phyloP scores from a whole-genome alignment of 2,113 vertebrate species.

The Nothoprocta pentlandii region DNA sequence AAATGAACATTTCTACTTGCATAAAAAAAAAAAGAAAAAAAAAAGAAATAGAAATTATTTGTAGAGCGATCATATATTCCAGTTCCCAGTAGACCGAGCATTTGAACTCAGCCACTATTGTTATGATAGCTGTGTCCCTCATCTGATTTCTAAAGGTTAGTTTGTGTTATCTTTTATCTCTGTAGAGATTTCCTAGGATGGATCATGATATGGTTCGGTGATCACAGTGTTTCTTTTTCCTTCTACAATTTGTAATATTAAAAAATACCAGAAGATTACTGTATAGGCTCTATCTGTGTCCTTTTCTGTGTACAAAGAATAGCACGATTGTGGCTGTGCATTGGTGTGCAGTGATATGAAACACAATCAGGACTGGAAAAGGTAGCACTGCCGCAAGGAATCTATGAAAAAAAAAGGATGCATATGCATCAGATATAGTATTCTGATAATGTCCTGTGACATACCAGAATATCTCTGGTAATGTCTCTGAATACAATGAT shows the following conservation, averaged over 20 bases:
- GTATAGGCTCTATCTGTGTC: conserved; percentile 72
- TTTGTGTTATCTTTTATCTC: conserved; percentile 74
- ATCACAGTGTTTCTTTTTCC: conserved; percentile 73
- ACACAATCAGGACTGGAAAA: conserved; percentile 72
- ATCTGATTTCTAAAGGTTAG: conserved; percentile 72
- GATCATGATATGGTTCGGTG: conserved; percentile 69
- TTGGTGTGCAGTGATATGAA: conserved; percentile 78
- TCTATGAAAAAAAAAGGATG: conserved; percentile 61
- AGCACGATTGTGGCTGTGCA: conserved; percentile 76
- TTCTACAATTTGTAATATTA: conserved; percentile 77
- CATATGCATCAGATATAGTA: conserved; percentile 67
- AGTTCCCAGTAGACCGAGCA: conserved; percentile 36
- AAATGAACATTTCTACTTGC: conserved; percentile 31
- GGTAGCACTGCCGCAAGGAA: conserved; percentile 61
- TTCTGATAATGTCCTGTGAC: conserved; percentile 66
- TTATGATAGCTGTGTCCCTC: conserved; percentile 71
- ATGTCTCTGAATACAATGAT: conserved; percentile 45
- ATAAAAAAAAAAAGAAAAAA: conserved; percentile 42
- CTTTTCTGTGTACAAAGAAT: conserved; percentile 70
- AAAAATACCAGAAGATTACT: conserved; percentile 78
- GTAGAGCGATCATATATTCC: background rate
- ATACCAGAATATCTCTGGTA: background rate
- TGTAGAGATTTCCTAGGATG: conserved; percentile 72
- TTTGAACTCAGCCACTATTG: conserved; percentile 63
- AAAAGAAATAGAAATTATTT: conserved; percentile 35